Evolutionary conservation across 2,888 invertebrate species (phyloP).

Genomic region (Melieria picta): DNA sequence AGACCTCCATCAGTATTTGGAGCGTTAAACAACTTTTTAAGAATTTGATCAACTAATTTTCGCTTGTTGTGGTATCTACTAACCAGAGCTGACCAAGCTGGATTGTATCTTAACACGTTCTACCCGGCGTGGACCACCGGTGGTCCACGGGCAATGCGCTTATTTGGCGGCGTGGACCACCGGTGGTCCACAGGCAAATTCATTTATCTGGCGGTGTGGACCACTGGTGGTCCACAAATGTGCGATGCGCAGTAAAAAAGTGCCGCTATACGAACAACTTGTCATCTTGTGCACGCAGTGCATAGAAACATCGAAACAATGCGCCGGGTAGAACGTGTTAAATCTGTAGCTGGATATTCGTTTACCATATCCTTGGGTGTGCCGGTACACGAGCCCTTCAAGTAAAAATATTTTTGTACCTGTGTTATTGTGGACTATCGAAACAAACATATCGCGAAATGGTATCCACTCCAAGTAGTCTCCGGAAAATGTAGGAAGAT

Average conservation of each 20-base stretch:
- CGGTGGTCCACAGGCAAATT: too few species aligned
- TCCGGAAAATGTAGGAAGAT: constrained; percentile 28
- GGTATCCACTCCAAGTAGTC: constrained; percentile 30
- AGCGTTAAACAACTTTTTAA: constrained; percentile 13
- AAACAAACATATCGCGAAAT: constrained; percentile 32
- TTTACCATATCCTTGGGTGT: constrained; percentile 28
- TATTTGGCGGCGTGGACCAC: too few species aligned
- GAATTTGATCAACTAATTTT: constrained; percentile 23
- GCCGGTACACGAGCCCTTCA: constrained; percentile 29
- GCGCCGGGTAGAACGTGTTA: too few species aligned
- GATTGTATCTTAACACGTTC: too few species aligned
- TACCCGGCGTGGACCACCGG: too few species aligned
- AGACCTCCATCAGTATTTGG: constrained; percentile 20
- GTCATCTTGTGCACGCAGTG: too few species aligned
- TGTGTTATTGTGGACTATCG: constrained; percentile 32
- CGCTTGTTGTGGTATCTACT: constrained; percentile 19
- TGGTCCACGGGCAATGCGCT: too few species aligned
- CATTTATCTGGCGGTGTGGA: too few species aligned
- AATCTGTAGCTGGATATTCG: constrained; percentile 17
- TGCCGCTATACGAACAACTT: too few species aligned
- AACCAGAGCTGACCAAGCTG: constrained; percentile 18
- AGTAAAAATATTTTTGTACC: constrained; percentile 36
- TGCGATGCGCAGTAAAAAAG: too few species aligned
- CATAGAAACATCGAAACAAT: too few species aligned
- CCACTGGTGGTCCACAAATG: too few species aligned